Base-by-base conservation (phyloP, 2,797 vertebrate genomes). In the Spondyliosoma cantharus region DNA sequence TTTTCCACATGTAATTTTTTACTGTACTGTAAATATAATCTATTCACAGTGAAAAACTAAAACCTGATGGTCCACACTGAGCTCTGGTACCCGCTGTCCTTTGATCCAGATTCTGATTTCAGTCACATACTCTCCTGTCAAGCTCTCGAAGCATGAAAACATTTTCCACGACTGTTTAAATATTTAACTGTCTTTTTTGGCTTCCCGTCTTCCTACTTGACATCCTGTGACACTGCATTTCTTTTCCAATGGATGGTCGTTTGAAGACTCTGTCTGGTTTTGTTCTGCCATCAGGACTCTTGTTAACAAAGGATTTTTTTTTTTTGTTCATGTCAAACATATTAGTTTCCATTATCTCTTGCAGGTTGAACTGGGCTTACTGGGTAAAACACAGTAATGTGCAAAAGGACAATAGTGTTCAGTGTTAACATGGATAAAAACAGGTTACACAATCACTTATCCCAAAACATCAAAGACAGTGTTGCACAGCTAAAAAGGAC, bases 81-180 rank as follows among this genome's bases (percentile, higher is more conserved):
- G 25, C 46, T 48, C 20, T 22, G 14, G n/a, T 27, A 32, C 22
- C 15, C 25, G 20, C 7, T 13, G 25, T 20, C 45, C 53, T 24
- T 27, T 27, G 24, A 27, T 16, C 16, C 14, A 25, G 22, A 16
- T 42, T 42, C 5, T 3, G 56, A 5, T 56, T 67, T 74, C 42
- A 4, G 57, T 63, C 46, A 56, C 3, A 32, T 4, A 0, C 25
- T 60, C n/a, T 65, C 42, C 74, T 29, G 64, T 62, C 50, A 43
- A 3, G 5, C 53, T 67, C 29, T 57, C 57, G 32, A 46, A 78
- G 14, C 37, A 14, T 66, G 4, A 9, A 46, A 49, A 67, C 67
- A 32, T 46, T 73, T 64, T 65, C 43, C 27, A 0, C 3, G 27
- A 25, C 42, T 62, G 43, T 78, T 74, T 43, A 63, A 85, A 75